These are phyloP conservation scores for Ctenosaura bakeri DNA, from an alignment of 2,797 vertebrate genomes.

Conservation along the genomic window DNA sequence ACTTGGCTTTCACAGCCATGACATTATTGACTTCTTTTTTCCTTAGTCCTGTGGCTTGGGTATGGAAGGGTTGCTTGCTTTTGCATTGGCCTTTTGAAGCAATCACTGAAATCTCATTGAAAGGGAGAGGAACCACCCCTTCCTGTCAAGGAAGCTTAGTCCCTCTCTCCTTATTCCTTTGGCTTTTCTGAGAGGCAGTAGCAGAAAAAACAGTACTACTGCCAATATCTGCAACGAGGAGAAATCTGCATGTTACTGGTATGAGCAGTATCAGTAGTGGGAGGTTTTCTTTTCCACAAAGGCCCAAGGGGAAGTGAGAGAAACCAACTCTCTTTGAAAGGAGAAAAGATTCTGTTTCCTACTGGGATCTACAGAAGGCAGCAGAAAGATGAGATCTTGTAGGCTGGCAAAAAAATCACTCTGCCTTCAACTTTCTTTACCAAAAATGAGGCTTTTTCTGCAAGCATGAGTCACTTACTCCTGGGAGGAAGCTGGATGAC, in stretches of 20 bases:
- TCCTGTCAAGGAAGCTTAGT: neutral
- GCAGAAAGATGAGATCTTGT: neutral
- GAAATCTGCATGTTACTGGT: too few relatives aligned
- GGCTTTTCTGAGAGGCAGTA: neutral
- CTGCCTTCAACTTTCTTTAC: neutral
- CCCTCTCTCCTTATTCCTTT: neutral
- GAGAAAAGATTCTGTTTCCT: neutral
- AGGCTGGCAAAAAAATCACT: neutral
- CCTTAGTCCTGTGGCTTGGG: neutral
- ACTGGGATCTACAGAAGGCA: neutral
- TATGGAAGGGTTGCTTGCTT: neutral
- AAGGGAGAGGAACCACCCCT: neutral
- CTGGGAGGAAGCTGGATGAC: neutral
- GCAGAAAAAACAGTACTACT: slow-evolving; percentile 1
- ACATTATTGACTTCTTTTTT: neutral
- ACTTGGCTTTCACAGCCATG: neutral
- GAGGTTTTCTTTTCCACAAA: neutral
- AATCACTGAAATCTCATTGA: neutral
- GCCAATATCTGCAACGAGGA: neutral
- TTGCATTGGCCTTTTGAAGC: neutral
- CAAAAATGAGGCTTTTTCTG: neutral
- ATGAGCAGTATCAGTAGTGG: too few relatives aligned
- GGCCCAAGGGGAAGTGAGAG: neutral
- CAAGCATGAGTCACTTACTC: neutral
- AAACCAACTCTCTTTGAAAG: neutral